phyloP scores from a whole-genome alignment of 2,113 vertebrate species.

The Bagarius yarrelli region DNA sequence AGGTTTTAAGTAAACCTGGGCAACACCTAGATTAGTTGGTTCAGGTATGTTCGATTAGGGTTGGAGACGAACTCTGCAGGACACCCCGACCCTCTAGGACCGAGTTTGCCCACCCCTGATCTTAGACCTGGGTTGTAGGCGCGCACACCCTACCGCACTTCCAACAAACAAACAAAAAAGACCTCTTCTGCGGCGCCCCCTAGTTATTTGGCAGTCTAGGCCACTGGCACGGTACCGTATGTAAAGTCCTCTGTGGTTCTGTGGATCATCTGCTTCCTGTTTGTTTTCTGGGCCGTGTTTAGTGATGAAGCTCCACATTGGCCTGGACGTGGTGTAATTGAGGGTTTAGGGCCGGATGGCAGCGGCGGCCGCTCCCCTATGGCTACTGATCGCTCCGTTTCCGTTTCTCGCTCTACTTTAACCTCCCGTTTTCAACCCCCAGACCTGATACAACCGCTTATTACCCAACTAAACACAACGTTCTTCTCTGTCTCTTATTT shows the following conservation, averaged over 20 bases:
- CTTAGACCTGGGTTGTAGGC: too few relatives aligned
- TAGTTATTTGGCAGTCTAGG: too few relatives aligned
- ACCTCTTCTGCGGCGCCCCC: too few relatives aligned
- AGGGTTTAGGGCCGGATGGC: constrained; percentile 65
- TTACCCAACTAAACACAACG: neutral
- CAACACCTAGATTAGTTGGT: too few relatives aligned
- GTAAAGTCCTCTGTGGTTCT: neutral
- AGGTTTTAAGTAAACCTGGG: too few relatives aligned
- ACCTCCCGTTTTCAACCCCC: neutral
- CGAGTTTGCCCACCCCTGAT: too few relatives aligned
- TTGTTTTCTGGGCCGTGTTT: constrained; percentile 61
- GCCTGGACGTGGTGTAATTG: constrained; percentile 66
- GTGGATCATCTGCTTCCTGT: constrained; percentile 65
- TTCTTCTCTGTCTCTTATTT: neutral
- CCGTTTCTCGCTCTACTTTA: constrained; percentile 19
- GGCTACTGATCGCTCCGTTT: constrained; percentile 4
- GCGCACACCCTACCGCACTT: too few relatives aligned
- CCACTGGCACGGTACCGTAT: too few relatives aligned
- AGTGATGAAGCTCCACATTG: constrained; percentile 63
- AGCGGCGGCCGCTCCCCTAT: constrained; percentile 35
- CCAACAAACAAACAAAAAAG: too few relatives aligned
- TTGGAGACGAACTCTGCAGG: too few relatives aligned
- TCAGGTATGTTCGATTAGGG: too few relatives aligned
- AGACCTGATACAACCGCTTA: constrained; percentile 4
- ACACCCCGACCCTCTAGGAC: too few relatives aligned